Evolutionary conservation across 2,113 vertebrate genomes (phyloP), one percentile per base, ranked within the genome.

Genomic region (Amphiprion ocellaris): DNA sequence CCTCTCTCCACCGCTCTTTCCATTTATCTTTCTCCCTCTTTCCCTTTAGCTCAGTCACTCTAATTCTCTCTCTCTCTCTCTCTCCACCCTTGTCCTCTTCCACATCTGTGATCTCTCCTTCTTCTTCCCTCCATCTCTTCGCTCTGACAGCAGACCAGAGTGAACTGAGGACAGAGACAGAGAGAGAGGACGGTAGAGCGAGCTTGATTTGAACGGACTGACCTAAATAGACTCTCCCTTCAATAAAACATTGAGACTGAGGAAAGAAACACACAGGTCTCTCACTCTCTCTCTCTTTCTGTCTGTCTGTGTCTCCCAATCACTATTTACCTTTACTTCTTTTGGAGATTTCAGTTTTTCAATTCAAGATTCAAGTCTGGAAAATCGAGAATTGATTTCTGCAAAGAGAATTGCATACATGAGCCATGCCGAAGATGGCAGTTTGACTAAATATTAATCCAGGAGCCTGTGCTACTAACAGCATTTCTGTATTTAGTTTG

Each of bases 181-280:
- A 61, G 58, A 78, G 83, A 59, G 71, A 77, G 60, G 33, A 59
- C 0, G 69, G 61, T 16, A 47, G 77, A 84, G 85, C 17, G 67
- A 71, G 83, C 72, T 61, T 55, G 33, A 66, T 65, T 81, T 64
- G 47, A 81, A 69, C 55, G 74, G 70, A 44, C 62, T 89, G 87
- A 87, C 89, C 89, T 78, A 89, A 53, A 76, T 91, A 86, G 86
- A 84, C 69, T 87, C 81, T 68, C 61, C 56, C 66, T 81, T 79
- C 69, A 86, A 90, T 90, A 89, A 87, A 89, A 88, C 85, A 90
- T 87, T 17, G 62, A 81, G 79, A 69, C 37, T 7, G 77, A 85
- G 76, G 70, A 47, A 21, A 74, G 64, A 80, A 78, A 56, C 61
- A 56, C 41, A 26, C 26, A 49, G 53, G 66, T 79, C 73, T 77